Conservation (phyloP, 2,113 vertebrate species). For the Vanacampus margaritifer region DNA sequence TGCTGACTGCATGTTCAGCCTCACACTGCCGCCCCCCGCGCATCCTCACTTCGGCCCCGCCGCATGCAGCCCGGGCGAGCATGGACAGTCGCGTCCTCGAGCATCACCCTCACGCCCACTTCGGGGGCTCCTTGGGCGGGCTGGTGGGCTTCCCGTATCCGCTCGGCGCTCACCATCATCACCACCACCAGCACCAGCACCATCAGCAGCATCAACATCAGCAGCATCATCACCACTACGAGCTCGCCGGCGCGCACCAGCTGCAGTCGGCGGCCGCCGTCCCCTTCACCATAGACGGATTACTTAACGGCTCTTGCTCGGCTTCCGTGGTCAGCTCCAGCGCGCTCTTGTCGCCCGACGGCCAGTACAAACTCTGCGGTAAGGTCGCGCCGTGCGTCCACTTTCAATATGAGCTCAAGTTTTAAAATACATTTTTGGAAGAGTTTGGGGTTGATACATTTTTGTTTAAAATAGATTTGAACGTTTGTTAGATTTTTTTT, state of each 20-base stretch:
- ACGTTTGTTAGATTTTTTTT: no score
- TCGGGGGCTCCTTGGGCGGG: slow-evolving; percentile 86
- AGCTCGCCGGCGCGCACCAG: slow-evolving; percentile 88
- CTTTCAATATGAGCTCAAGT: background rate
- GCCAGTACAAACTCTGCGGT: slow-evolving; percentile 92
- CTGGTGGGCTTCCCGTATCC: slow-evolving; percentile 95
- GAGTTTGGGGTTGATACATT: background rate
- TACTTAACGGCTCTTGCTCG: slow-evolving; percentile 91
- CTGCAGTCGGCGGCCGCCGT: slow-evolving; percentile 83
- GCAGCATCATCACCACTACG: slow-evolving; percentile 80
- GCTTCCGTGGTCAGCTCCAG: slow-evolving; percentile 85
- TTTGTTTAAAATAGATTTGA: background rate
- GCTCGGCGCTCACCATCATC: slow-evolving; percentile 74
- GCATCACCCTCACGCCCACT: slow-evolving; percentile 96
- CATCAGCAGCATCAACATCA: slow-evolving; percentile 54
- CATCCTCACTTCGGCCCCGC: slow-evolving; percentile 66
- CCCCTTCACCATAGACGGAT: slow-evolving; percentile 97
- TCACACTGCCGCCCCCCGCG: slow-evolving; percentile 53
- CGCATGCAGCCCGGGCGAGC: slow-evolving; percentile 75
- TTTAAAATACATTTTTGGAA: no score
- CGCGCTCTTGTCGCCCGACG: slow-evolving; percentile 82
- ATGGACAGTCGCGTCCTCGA: slow-evolving; percentile 97
- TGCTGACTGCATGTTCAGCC: slow-evolving; percentile 69
- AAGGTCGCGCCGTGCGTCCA: slow-evolving; percentile 29
- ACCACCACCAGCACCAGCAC: slow-evolving; percentile 63